Percentiles rank a stretch among this genome's conserved stretches.
These are phyloP conservation scores for Rhombomys opimus DNA, from an alignment of 2,113 vertebrate genomes.

Conservation along the genomic window DNA sequence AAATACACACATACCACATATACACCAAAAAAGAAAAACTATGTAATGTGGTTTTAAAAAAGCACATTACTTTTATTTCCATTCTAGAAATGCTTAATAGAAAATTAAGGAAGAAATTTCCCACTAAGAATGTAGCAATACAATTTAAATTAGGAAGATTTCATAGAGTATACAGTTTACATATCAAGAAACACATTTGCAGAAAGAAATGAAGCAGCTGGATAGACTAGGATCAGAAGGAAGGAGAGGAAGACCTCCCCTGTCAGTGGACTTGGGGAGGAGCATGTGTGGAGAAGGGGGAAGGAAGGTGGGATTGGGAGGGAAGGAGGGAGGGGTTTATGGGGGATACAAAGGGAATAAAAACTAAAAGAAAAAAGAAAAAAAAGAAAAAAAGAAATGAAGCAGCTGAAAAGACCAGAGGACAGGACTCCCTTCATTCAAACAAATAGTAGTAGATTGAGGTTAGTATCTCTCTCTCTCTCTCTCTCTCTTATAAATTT, in stretches of 20 bases:
- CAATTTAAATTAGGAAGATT: background rate
- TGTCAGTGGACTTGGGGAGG: no score
- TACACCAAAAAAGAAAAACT: no score
- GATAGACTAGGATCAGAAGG: background rate
- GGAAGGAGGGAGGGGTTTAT: no score
- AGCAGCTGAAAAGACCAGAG: no score
- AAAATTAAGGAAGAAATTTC: background rate
- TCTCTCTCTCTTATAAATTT: no score
- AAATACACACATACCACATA: background rate
- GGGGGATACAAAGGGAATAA: no score
- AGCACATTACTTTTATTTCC: background rate
- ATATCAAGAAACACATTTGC: background rate
- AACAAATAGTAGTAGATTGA: background rate
- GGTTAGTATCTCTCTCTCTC: no score
- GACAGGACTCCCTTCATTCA: background rate
- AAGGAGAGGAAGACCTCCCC: no score
- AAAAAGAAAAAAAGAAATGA: no score
- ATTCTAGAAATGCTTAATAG: background rate
- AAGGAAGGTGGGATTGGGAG: no score
- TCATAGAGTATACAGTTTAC: background rate
- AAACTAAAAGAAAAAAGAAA: no score
- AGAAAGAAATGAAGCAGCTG: background rate
- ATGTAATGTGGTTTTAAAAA: background rate
- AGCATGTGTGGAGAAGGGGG: no score
- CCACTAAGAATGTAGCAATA: background rate